Base-by-base conservation (phyloP, 2,797 vertebrate species). In the Pampus argenteus region DNA sequence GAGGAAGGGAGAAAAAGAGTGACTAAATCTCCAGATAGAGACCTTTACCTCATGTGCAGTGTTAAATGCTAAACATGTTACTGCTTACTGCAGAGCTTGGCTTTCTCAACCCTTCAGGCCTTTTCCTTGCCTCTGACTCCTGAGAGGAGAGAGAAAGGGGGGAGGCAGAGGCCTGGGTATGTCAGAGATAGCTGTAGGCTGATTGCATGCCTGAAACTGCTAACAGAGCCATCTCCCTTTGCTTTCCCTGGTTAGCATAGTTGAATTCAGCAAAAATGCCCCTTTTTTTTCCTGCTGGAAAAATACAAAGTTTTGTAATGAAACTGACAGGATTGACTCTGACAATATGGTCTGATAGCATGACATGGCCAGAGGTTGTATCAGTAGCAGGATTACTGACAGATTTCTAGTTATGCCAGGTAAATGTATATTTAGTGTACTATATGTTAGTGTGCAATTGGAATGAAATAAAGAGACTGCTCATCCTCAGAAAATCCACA, bases 31-130 rank as follows among this genome's bases (percentile, higher is more conserved):
- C 11, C 13, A 77, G 69, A 49, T 55, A 28, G 54, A 73, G 80
- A 82, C 78, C 76, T 84, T 86, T 84, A 59, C 63, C 75, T 83
- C 60, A 18, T 75, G 67, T 58, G 55, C 52, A 31, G 79, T 78
- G 86, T 87, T 80, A 86, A 88, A 90, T 88, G 80, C 85, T 81
- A 86, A 90, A 85, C 69, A 82, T 83, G 70, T 62, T 80, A 29
- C 74, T 79, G 75, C 84, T 83, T 64, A 82, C 78, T 70, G 76
- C 81, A 69, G 79, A 85, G 76, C 68, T 67, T 22, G 57, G 65
- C 63, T 81, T 71, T 73, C 56, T 74, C 52, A 69, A 56, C 72
- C 66, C 83, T 76, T 50, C n/a, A 3, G 81, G 79, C 78, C 54
- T 66, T 73, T 81, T 72, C 13, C 47, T 72, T 70, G 42, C 76